Base-by-base conservation (phyloP, 2,888 invertebrate species). In the Apodemia mormo region DNA sequence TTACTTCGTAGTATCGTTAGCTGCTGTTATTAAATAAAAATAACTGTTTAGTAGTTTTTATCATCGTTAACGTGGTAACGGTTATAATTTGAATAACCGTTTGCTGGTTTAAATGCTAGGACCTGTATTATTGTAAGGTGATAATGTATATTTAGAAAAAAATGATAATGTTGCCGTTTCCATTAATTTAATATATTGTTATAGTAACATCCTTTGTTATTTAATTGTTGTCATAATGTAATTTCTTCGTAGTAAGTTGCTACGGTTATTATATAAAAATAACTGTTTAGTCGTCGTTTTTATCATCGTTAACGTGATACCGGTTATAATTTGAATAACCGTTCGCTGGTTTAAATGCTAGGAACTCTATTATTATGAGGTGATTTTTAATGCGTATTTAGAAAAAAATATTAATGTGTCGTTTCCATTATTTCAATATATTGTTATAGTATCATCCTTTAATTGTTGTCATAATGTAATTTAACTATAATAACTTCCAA, bases 401-500 rank as follows among this genome's bases (percentile, higher is more conserved):
- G 14, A 14, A 49, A 49, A 5, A 14, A 49, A 49, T 12, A 49
- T 49, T 49, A 49, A 49, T 49, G 49, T 49, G 49, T 5, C 49
- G 14, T 49, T 49, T 49, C 14, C 14, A 49, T 49, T 49, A 49
- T 49, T 49, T 14, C 14, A 5, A 49, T 14, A 49, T 49, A 14
- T 8, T 49, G 14, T 14, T 14, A 49, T 49, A 49, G 14, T 49
- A 49, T 14, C 14, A 14, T 5, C 14, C 14, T 5, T 61, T 61
- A 22, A 22, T 54, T 10, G 12, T 49, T 68, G 49, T 9, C 6
- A 2, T 14, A 52, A 37, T 43, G 37, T 37, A 56, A 43, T 56
- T 67, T 14, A 37, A 29, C 45, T 68, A 45, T 61, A 40, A 54
- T 54, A 54, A 40, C 68, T 68, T 68, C 65, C 72, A 68, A 66